Conservation (phyloP, 2,797 vertebrate genomes). For the Enteromius treurensis region DNA sequence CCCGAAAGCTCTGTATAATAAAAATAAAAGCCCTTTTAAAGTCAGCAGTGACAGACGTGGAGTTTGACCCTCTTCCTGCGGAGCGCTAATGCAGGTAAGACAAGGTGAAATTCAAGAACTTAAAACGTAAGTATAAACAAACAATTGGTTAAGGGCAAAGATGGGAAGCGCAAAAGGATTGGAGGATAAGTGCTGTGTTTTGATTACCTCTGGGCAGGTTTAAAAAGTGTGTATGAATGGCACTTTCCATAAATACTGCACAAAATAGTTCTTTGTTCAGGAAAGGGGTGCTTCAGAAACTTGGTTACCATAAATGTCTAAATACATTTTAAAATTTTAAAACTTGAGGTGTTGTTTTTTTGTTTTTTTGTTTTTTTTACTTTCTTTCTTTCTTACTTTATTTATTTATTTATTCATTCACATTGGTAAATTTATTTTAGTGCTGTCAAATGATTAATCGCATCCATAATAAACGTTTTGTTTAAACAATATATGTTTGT, state of each 20-base stretch:
- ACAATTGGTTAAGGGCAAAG: slow-evolving; percentile 42
- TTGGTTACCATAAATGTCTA: background rate
- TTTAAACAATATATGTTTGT: too few species aligned
- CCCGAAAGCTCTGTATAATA: slow-evolving; percentile 12
- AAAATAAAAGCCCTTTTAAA: slow-evolving; percentile 38
- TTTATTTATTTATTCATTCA: too few species aligned
- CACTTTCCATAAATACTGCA: background rate
- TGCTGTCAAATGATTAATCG: too few species aligned
- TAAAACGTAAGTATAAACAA: slow-evolving; percentile 48
- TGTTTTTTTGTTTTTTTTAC: too few species aligned
- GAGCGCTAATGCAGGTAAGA: slow-evolving; percentile 43
- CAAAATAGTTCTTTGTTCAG: background rate
- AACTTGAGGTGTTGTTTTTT: background rate
- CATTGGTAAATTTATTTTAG: too few species aligned
- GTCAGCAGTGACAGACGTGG: slow-evolving; percentile 11
- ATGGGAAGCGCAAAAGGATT: slow-evolving; percentile 29
- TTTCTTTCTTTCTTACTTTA: background rate
- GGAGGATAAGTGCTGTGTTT: slow-evolving; percentile 31
- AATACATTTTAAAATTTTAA: background rate
- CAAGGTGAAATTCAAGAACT: slow-evolving; percentile 44
- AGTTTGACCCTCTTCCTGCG: slow-evolving; percentile 15
- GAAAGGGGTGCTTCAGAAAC: background rate
- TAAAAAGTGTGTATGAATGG: slow-evolving; percentile 17
- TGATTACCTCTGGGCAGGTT: slow-evolving; percentile 33
- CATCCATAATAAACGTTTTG: too few species aligned